phyloP scores from a whole-genome alignment of 2,888 invertebrate genomes.

The Tipula lateralis region DNA sequence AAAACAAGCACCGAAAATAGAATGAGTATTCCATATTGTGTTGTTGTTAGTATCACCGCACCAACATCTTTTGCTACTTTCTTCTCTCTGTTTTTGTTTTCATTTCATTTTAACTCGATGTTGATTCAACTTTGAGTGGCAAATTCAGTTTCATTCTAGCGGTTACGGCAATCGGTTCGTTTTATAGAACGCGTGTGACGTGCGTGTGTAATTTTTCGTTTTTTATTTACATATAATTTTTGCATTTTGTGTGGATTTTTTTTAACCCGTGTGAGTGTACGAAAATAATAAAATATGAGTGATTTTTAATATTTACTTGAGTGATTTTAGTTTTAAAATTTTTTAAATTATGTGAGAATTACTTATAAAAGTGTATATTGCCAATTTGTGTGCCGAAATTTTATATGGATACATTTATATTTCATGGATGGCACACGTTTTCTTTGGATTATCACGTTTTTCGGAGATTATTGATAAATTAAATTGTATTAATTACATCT shows the following conservation, averaged over 20 bases:
- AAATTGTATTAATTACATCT: neutral
- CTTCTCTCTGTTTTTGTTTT: slow-evolving; percentile 15
- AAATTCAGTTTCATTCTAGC: slow-evolving; percentile 1
- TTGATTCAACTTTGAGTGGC: neutral
- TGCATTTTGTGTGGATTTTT: neutral
- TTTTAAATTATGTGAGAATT: neutral
- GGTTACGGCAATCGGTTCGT: neutral
- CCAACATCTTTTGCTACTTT: slow-evolving; percentile 19
- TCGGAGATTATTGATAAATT: neutral
- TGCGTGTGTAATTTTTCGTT: neutral
- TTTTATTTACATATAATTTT: neutral
- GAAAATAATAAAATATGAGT: neutral
- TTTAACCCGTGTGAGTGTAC: neutral
- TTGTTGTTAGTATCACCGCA: neutral
- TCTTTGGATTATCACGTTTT: neutral
- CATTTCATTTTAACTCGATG: neutral
- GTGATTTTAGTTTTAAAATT: too few species aligned
- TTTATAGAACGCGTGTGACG: neutral
- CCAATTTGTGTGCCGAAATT: neutral
- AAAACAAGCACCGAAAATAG: neutral
- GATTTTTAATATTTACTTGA: neutral
- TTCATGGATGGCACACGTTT: neutral
- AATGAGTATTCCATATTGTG: neutral
- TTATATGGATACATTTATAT: neutral
- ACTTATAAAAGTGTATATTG: neutral